Evolutionary conservation across 2,113 vertebrate genomes (phyloP), one percentile per base, ranked within the genome.

Genomic region (Notarius lentiginosus): DNA sequence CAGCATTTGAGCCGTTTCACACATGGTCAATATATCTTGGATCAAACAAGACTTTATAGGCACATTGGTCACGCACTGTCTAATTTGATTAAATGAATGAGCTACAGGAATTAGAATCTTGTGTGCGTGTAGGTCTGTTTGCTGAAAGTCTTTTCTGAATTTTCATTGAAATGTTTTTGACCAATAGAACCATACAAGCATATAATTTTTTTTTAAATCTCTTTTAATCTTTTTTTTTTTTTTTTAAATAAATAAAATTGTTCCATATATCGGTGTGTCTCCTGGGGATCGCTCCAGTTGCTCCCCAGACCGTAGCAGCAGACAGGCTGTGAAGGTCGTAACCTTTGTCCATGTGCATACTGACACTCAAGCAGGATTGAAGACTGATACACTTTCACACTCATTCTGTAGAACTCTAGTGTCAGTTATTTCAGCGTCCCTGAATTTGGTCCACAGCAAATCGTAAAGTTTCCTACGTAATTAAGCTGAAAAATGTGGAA

Each of bases 321-420:
- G 79, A 61, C 34, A 27, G 61, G 61, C 81, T 51, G 81, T 53
- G 15, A 51, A 83, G 81, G 81, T 66, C 20, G 4, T 83, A 65
- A 17, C 81, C 51, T 53, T 66, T 65, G 60, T 49, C 61, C 15
- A 18, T 66, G 81, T 66, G 12, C 81, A 53, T 83, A 66, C 34
- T 83, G 81, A 66, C 61, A 66, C 24, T 83, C 24, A 30, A 83
- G 60, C 34, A 83, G 41, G 22, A 66, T 66, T 53, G 81, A 83
- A 83, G 81, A 51, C 66, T 83, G 49, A 41, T 60, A 65, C 65
- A 82, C 10, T 22, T 34, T 65, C 49, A 49, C 60, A 65, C 34
- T 61, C 79, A 47, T 58, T 12, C 79, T 82, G 79, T 34, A 63
- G 24, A 24, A 34, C 58, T 61, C 30, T 65, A 8, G 58, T 49